Conservation (phyloP, 1,140 invertebrate species). For the Metaphire vulgaris region DNA sequence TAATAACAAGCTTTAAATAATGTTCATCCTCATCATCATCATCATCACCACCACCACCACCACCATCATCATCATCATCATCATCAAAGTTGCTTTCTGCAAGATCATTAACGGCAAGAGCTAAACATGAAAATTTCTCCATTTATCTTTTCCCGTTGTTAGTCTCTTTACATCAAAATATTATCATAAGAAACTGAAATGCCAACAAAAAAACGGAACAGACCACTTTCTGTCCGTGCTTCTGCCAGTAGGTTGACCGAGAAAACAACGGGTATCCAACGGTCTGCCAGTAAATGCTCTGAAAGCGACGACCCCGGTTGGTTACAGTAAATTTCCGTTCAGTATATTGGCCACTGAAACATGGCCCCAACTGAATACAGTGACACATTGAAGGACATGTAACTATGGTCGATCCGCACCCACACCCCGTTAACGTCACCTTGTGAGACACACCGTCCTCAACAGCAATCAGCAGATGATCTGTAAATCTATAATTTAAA, state of each 20-base stretch:
- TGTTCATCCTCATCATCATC: no score
- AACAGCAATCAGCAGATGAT: slow-evolving; percentile 48
- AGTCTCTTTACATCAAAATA: no score
- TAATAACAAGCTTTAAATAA: no score
- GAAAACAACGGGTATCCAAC: slow-evolving; percentile 32
- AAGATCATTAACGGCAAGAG: no score
- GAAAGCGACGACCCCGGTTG: slow-evolving; percentile 50
- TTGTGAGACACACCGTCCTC: slow-evolving; percentile 41
- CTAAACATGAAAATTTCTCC: no score
- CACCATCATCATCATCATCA: no score
- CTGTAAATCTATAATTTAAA: slow-evolving; percentile 49
- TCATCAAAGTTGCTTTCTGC: no score
- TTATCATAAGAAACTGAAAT: no score
- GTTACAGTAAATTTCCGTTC: slow-evolving; percentile 45
- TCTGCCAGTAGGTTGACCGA: not conserved
- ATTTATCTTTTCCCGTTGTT: no score
- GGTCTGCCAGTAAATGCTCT: slow-evolving; percentile 47
- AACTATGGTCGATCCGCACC: slow-evolving; percentile 50
- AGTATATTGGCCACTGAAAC: slow-evolving; percentile 43
- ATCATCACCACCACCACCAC: no score
- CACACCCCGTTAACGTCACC: slow-evolving; percentile 44
- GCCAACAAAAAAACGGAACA: no score
- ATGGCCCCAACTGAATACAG: slow-evolving; percentile 47
- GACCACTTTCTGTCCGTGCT: not conserved
- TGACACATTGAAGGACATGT: slow-evolving; percentile 45